Percentiles rank a stretch among this genome's conserved stretches.
Conservation (phyloP, 2,113 vertebrate genomes). For the Copsychus sechellarum region DNA sequence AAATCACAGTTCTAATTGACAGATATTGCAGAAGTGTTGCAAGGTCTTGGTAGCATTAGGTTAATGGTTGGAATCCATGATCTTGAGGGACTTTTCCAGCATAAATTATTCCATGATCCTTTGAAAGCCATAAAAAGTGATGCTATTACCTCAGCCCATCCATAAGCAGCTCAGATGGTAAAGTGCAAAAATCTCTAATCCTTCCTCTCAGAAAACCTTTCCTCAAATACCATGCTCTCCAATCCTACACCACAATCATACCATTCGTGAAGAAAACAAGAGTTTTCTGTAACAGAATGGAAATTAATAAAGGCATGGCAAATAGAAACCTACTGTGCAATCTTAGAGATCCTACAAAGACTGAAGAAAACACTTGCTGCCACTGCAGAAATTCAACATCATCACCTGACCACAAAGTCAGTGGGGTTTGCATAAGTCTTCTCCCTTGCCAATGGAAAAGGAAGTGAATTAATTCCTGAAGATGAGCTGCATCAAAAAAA, state of each 20-base stretch:
- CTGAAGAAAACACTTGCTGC: background rate
- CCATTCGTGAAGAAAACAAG: accelerated
- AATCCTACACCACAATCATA: background rate
- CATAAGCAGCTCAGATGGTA: background rate
- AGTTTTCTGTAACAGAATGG: background rate
- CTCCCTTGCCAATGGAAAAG: background rate
- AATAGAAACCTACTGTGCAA: background rate
- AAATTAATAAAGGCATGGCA: background rate
- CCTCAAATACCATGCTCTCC: background rate
- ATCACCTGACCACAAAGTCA: background rate
- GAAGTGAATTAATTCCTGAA: background rate
- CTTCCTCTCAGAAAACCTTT: background rate
- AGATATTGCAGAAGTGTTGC: background rate
- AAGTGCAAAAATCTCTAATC: background rate
- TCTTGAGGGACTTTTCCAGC: background rate
- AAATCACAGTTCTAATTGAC: background rate
- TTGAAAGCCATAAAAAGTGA: background rate
- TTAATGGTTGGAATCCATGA: background rate
- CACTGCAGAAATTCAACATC: background rate
- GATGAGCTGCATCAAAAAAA: background rate
- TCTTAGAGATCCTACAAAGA: background rate
- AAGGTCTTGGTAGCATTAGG: background rate
- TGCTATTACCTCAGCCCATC: background rate
- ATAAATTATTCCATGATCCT: background rate
- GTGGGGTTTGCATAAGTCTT: background rate